Evolutionary conservation across 2,113 vertebrate genomes (phyloP).

Genomic region (Coptodon bakossiorum): DNA sequence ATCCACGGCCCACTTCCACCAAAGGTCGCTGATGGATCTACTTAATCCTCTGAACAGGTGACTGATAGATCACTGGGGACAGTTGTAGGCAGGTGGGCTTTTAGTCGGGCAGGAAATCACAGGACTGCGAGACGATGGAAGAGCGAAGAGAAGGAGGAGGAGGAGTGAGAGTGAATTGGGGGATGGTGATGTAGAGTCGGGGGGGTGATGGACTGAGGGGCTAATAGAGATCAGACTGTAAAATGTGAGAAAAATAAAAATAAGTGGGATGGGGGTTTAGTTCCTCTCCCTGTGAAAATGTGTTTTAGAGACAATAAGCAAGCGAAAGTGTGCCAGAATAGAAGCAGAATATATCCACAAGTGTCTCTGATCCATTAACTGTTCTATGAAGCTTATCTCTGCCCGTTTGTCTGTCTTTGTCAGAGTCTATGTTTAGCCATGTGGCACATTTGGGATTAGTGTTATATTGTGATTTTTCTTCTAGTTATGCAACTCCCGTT

Average conservation of each 20-base stretch:
- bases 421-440: conserved; percentile 15
- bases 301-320: not conserved
- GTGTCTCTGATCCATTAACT: not conserved
- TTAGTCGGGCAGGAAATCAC: not conserved
- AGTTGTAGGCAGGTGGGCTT: conserved; percentile 3
- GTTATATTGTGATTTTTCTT: conserved; percentile 36
- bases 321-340: not conserved
- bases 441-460: conserved; percentile 11
- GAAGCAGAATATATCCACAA: not conserved
- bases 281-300: not conserved
- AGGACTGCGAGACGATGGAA: not conserved
- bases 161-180: not conserved
- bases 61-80: conserved; percentile 37
- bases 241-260: not conserved
- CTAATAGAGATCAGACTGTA: not conserved
- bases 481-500: conserved; percentile 38
- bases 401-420: not conserved
- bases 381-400: not conserved
- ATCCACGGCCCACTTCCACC: conserved; percentile 16
- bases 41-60: conserved; percentile 21
- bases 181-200: not conserved
- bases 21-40: conserved; percentile 15
- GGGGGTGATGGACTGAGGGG: not conserved
- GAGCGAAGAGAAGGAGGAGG: not conserved
- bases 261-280: not conserved